Percentiles rank a stretch among this genome's conserved stretches.
Conservation (phyloP, 2,113 vertebrate species). For the Opisthocomus hoazin region DNA sequence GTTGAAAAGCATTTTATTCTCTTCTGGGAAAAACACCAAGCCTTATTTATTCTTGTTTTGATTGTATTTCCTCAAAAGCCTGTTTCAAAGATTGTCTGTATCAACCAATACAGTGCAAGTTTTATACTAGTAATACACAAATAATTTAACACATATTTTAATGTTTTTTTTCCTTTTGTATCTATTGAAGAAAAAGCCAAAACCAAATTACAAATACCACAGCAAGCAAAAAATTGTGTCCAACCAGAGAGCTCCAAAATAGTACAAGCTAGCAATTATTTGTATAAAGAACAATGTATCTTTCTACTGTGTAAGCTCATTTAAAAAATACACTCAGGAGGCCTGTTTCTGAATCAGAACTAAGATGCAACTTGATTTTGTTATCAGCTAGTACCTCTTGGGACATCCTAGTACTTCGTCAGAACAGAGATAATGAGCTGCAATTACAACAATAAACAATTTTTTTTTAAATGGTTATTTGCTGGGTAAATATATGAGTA, state of each 20-base stretch:
- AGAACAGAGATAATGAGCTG: conserved; percentile 36
- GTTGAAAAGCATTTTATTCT: not conserved
- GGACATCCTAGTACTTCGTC: not conserved
- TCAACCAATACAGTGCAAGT: not conserved
- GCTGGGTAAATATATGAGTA: not conserved
- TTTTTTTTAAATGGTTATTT: not conserved
- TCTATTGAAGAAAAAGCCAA: not conserved
- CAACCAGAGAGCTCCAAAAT: not conserved
- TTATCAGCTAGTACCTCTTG: conserved; percentile 26
- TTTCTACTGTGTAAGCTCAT: conserved; percentile 50
- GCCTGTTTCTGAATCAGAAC: not conserved
- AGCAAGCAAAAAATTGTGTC: not conserved
- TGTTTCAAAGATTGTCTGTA: not conserved
- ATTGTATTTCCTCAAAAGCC: not conserved
- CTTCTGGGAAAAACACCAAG: not conserved
- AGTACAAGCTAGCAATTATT: conserved; percentile 43
- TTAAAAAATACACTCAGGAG: conserved; percentile 39
- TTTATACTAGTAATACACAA: not conserved
- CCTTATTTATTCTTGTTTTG: not conserved
- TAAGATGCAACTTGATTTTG: conserved; percentile 39
- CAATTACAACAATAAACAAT: not conserved
- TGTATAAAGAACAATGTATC: conserved; percentile 27
- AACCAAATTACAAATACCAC: not conserved
- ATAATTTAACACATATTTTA: not conserved
- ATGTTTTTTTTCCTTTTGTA: not conserved